Conservation (phyloP, 2,113 vertebrate genomes). For the Sinocyclocheilus grahami region DNA sequence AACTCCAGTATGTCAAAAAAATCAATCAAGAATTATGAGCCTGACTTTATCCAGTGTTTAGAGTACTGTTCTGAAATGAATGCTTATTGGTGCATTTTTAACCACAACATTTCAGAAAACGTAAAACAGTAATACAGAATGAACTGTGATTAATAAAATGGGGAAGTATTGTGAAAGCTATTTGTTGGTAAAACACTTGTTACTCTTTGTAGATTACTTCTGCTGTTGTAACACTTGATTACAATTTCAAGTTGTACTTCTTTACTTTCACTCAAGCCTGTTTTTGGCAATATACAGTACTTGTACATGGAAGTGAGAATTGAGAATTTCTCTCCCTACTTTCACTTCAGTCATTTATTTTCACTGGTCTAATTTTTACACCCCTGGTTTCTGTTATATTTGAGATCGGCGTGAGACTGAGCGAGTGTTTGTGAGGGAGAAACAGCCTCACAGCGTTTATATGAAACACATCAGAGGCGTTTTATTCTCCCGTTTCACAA, state of each 20-base stretch:
- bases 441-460: not conserved
- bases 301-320: not conserved
- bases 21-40: not conserved
- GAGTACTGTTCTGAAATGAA: not conserved
- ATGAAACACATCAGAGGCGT: not conserved
- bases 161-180: not conserved
- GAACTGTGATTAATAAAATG: not conserved
- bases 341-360: not conserved
- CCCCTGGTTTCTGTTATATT: not conserved
- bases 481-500: not conserved
- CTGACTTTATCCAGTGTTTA: not conserved
- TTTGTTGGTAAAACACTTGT: not conserved
- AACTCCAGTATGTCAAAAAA: not conserved
- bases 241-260: not conserved
- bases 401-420: not conserved
- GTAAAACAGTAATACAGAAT: not conserved
- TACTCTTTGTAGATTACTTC: not conserved
- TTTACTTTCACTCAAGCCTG: not conserved
- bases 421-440: not conserved
- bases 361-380: not conserved
- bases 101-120: not conserved
- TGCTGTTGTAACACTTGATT: not conserved
- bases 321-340: not conserved
- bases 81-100: not conserved
- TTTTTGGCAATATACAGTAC: not conserved